phyloP scores from a whole-genome alignment of 2,113 vertebrate genomes.

The Podocnemis expansa region DNA sequence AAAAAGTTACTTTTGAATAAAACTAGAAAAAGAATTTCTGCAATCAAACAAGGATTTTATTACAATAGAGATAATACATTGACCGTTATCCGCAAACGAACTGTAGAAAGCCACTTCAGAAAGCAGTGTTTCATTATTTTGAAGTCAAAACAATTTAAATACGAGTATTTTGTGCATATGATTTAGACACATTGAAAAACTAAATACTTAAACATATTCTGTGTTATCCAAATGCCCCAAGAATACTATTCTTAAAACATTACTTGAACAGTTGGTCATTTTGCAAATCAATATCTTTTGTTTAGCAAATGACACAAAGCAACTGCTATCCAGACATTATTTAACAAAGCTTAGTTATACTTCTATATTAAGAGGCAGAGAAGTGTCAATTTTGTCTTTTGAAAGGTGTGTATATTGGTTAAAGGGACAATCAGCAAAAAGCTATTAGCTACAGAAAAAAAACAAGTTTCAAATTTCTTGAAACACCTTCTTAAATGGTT shows the following conservation, averaged over 20 bases:
- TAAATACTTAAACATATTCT: neutral
- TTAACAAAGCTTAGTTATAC: neutral
- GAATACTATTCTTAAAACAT: neutral
- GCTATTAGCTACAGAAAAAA: neutral
- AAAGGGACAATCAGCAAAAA: neutral
- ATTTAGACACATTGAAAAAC: neutral
- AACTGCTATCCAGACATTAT: neutral
- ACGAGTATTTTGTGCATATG: neutral
- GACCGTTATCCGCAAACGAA: slow-evolving; percentile 11
- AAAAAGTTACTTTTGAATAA: neutral
- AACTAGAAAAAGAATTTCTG: neutral
- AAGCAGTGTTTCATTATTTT: neutral
- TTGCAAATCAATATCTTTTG: neutral
- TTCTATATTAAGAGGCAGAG: neutral
- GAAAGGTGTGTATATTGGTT: neutral
- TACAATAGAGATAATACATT: neutral
- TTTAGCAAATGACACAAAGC: neutral
- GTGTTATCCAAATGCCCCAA: neutral
- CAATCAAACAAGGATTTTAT: neutral
- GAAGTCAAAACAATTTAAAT: neutral
- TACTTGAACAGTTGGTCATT: neutral
- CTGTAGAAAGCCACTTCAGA: neutral
- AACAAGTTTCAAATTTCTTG: neutral
- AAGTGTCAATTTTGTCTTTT: neutral
- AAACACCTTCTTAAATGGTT: neutral